These are phyloP conservation scores for Bombus difficillimus DNA, from an alignment of 1,140 invertebrate species.

Conservation along the genomic window DNA sequence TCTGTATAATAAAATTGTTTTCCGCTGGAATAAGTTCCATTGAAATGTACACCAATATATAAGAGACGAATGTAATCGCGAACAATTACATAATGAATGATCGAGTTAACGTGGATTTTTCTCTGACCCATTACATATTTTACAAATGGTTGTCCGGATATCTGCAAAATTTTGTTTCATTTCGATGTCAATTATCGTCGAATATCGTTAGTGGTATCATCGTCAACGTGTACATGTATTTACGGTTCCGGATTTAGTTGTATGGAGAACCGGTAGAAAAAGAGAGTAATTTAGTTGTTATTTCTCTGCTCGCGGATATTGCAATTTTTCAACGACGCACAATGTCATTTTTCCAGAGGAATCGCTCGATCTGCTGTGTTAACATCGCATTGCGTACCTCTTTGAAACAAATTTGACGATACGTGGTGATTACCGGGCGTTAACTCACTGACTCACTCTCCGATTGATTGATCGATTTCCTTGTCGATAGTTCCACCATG, in stretches of 20 bases:
- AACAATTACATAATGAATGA: no score
- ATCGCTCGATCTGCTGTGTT: neutral
- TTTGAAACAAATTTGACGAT: slow-evolving; percentile 4
- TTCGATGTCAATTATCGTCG: no score
- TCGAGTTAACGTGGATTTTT: no score
- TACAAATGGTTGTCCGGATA: no score
- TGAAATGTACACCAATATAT: no score
- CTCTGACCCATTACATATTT: no score
- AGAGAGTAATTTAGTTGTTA: neutral
- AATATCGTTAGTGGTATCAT: neutral
- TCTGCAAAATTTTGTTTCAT: no score
- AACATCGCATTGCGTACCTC: neutral
- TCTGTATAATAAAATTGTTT: no score
- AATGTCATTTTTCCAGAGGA: neutral
- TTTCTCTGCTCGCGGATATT: neutral
- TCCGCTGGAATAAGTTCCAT: no score
- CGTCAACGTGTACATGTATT: neutral
- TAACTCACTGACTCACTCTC: neutral
- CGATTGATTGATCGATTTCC: neutral
- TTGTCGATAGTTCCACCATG: neutral
- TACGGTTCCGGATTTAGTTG: neutral
- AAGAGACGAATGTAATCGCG: no score
- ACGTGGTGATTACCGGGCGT: neutral
- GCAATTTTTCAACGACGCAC: neutral
- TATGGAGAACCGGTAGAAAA: neutral